These are phyloP conservation scores for Octomys mimax DNA, from an alignment of 2,797 vertebrate species.

Conservation along the genomic window DNA sequence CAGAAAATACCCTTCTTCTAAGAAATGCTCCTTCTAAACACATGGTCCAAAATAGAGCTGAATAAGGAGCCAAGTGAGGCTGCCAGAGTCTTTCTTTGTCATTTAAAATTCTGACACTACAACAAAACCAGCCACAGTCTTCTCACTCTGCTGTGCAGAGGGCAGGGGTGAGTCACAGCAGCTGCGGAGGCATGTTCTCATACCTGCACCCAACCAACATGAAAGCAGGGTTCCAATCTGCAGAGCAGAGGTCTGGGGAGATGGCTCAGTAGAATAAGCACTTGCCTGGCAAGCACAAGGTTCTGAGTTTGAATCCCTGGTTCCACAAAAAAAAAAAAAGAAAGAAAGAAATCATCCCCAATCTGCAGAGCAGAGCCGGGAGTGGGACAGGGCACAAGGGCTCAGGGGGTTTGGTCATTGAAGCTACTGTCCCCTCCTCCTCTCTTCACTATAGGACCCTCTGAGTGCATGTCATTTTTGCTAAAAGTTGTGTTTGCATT, in stretches of 20 bases:
- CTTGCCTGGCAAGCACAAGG: too few species aligned
- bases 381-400: background rate
- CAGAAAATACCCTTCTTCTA: constrained; percentile 51
- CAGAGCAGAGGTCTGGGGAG: too few species aligned
- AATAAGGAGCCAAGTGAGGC: background rate
- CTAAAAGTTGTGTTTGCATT: background rate
- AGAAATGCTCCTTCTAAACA: constrained; percentile 39
- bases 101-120: background rate
- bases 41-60: background rate
- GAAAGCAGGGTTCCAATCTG: background rate
- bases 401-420: background rate
- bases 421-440: background rate
- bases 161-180: background rate
- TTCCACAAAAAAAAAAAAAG: too few species aligned
- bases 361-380: background rate
- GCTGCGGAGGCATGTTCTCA: background rate
- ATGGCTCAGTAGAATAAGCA: too few species aligned
- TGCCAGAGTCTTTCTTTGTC: background rate
- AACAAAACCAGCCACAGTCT: background rate
- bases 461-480: background rate
- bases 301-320: too few species aligned
- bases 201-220: background rate
- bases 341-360: background rate
- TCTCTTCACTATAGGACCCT: background rate
- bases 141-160: background rate